A percentile compares a stretch with the other conserved stretches of the same genome.
phyloP scores from a whole-genome alignment of 2,888 invertebrate genomes.

The Chloroclysta siterata region DNA sequence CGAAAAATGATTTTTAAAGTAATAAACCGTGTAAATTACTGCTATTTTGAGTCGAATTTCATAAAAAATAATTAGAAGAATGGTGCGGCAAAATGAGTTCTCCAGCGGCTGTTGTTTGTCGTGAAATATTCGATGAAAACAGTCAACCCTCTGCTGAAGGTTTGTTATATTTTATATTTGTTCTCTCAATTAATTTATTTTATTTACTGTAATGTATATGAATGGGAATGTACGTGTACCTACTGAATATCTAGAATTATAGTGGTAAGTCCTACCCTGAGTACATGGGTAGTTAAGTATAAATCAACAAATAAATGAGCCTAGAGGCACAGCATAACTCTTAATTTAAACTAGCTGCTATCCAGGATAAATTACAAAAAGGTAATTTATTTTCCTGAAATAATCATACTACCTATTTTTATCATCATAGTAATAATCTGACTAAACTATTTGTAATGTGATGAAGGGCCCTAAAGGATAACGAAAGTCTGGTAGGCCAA shows the following conservation, averaged over 20 bases:
- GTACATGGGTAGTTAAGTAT: not conserved
- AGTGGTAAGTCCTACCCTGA: too few species aligned
- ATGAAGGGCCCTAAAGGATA: too few species aligned
- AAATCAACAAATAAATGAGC: not conserved
- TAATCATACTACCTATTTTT: too few species aligned
- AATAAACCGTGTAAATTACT: slow-evolving; percentile 13
- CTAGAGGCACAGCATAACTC: not conserved
- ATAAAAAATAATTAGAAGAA: slow-evolving; percentile 58
- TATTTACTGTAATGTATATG: too few species aligned
- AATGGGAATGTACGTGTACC: too few species aligned
- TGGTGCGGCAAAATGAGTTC: slow-evolving; percentile 69
- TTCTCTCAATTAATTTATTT: not conserved
- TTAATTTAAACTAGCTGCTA: not conserved
- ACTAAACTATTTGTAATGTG: too few species aligned
- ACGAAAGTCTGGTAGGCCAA: too few species aligned
- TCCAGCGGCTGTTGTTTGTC: slow-evolving; percentile 87
- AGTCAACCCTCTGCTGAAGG: slow-evolving; percentile 93
- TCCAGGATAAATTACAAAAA: too few species aligned
- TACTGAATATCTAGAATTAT: too few species aligned
- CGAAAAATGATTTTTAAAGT: slow-evolving; percentile 18
- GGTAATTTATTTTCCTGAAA: too few species aligned
- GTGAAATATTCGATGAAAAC: slow-evolving; percentile 93
- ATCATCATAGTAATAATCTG: too few species aligned
- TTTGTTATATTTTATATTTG: slow-evolving; percentile 61
- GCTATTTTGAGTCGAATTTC: slow-evolving; percentile 36